Base-by-base conservation (phyloP, 2,888 invertebrate species). In the Lymantria dispar region DNA sequence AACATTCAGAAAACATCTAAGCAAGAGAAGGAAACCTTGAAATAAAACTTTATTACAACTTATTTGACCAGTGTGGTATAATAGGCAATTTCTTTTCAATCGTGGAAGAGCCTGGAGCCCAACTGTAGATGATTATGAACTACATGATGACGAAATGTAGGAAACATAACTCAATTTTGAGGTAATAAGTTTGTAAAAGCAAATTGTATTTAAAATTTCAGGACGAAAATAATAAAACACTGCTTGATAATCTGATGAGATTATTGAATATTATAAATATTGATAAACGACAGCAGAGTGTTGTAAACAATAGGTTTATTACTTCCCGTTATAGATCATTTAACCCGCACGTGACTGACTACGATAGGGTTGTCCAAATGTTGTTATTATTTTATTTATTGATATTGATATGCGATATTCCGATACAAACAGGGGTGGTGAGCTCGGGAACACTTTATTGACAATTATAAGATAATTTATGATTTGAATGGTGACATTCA, bases 291-390 rank as follows among this genome's bases (percentile, higher is more conserved):
- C 78, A 79, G 74, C 75, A 74, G 77, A 84, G 78, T 74, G 72
- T 74, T 82, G 81, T 83, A 83, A 83, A 83, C 83, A 83, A 83
- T 82, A 80, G 78, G 72, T 84, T 86, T 87, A 87, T 87, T 81
- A 81, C 86, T 86, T 87, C 85, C 86, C 77, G 84, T 86, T 78
- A 73, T 79, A 72, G 80, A 76, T 83, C 87, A 87, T 87, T 87
- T 83, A 80, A 79, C 83, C 70, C 75, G 83, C 87, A 86, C 87
- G 87, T 87, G 87, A 79, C 84, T 77, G 71, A 62, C 64, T 70
- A 60, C 64, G 75, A 74, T 80, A 78, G 85, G 85, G 82, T 79
- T 83, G 82, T 78, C 76, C 68, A 72, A 76, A 80, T 81, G 78
- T 80, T 77, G 74, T 72, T 75, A 70, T 74, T 70, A 73, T 78